A percentile compares a stretch with the other conserved stretches of the same genome.
Evolutionary conservation across 1,140 invertebrate genomes (phyloP).

Genomic region (Pantala flavescens): DNA sequence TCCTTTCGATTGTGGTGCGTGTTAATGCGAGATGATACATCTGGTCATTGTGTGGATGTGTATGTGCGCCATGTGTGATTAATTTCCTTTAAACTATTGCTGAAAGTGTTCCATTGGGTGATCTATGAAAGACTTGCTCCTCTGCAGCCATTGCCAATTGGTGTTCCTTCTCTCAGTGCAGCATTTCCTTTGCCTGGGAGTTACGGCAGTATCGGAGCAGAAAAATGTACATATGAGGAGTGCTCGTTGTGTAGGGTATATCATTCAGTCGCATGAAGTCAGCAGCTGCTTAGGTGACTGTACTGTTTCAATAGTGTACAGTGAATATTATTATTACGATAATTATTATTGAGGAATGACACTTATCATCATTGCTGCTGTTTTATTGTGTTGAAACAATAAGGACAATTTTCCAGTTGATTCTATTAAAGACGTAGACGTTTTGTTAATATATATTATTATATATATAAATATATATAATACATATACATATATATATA

Average conservation of each 20-base stretch:
- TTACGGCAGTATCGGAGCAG: background rate
- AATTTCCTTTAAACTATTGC: background rate
- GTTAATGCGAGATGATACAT: background rate
- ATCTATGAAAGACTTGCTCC: background rate
- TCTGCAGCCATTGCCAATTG: background rate
- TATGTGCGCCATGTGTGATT: background rate
- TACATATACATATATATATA: background rate
- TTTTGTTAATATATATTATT: background rate
- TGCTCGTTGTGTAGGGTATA: background rate
- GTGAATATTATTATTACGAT: slow-evolving; percentile 2
- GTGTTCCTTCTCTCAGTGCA: background rate
- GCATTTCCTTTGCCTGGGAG: background rate
- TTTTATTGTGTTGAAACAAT: slow-evolving; percentile 10
- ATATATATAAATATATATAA: background rate
- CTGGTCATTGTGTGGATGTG: slow-evolving; percentile 4
- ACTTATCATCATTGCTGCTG: slow-evolving; percentile 5
- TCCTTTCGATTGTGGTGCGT: background rate
- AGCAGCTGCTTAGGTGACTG: background rate
- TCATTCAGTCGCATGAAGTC: background rate
- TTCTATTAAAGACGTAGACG: background rate
- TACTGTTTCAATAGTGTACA: slow-evolving; percentile 6
- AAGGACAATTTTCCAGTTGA: slow-evolving; percentile 10
- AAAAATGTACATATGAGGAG: background rate
- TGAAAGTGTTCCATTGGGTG: background rate
- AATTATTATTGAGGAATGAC: background rate